Evolutionary conservation across 2,888 invertebrate genomes (phyloP).

Genomic region (Diarsia brunnea): DNA sequence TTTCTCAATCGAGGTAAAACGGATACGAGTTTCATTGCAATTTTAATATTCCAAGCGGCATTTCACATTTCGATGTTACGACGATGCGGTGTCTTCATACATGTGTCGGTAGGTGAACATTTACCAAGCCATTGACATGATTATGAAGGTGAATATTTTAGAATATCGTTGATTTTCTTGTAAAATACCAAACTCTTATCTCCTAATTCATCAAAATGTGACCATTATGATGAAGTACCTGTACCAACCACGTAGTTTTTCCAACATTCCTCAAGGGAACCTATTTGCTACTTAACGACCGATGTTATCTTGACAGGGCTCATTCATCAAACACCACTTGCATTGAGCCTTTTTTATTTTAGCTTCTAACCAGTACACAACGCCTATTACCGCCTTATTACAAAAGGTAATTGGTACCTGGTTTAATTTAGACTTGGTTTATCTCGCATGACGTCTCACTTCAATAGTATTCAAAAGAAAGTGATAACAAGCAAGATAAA

Average conservation of each 20-base stretch:
- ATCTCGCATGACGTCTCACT: no score
- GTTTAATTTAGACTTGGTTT: no score
- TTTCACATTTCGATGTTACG: slow-evolving; percentile 38
- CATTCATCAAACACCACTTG: slow-evolving; percentile 40
- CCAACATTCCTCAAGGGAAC: not conserved
- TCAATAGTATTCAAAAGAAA: no score
- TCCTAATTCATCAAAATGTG: not conserved
- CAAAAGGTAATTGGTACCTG: no score
- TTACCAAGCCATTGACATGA: slow-evolving; percentile 10
- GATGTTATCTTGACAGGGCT: slow-evolving; percentile 26
- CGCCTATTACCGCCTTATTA: no score
- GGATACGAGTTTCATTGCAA: slow-evolving; percentile 29
- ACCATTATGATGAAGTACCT: slow-evolving; percentile 8
- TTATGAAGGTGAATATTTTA: not conserved
- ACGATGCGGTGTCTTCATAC: slow-evolving; percentile 16
- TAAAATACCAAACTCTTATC: not conserved
- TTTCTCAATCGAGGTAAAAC: slow-evolving; percentile 33
- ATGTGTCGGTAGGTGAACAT: not conserved
- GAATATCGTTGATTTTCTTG: not conserved
- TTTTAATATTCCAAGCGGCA: slow-evolving; percentile 54
- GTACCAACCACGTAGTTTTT: not conserved
- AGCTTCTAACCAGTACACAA: not conserved
- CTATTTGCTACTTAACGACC: no score
- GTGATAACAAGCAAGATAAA: no score
- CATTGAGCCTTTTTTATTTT: not conserved